These are phyloP conservation scores for Amia ocellicauda DNA, from an alignment of 2,113 vertebrate genomes.

Conservation along the genomic window DNA sequence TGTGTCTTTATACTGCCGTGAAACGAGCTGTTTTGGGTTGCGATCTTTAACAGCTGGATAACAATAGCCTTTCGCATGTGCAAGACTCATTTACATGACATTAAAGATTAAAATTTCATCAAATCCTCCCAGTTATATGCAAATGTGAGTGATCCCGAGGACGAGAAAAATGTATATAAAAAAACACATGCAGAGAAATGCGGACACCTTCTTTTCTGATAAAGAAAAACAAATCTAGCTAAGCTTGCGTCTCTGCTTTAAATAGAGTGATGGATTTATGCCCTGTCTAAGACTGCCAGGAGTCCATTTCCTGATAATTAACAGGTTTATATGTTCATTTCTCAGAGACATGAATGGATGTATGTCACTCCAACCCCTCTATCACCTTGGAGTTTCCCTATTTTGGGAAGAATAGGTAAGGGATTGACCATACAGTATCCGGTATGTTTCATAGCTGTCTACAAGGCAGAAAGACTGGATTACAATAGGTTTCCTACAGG, in stretches of 20 bases:
- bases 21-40: neutral
- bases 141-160: neutral
- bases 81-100: neutral
- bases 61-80: neutral
- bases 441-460: too few species aligned
- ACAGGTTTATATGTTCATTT: too few species aligned
- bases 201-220: neutral
- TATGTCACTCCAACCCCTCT: too few species aligned
- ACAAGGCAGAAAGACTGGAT: too few species aligned
- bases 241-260: neutral
- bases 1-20: conserved; percentile 16
- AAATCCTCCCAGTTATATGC: conserved; percentile 5
- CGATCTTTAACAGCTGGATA: neutral
- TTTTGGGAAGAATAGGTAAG: too few species aligned
- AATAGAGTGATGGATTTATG: neutral
- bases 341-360: too few species aligned
- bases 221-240: neutral
- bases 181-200: neutral
- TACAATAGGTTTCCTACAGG: too few species aligned
- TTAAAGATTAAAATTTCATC: neutral
- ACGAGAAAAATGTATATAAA: too few species aligned
- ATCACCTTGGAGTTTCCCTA: too few species aligned
- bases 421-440: too few species aligned
- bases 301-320: too few species aligned
- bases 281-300: too few species aligned